Percentiles rank a stretch among this genome's conserved stretches.
These are phyloP conservation scores for Anseranas semipalmata DNA, from an alignment of 2,113 vertebrate species.

Conservation along the genomic window DNA sequence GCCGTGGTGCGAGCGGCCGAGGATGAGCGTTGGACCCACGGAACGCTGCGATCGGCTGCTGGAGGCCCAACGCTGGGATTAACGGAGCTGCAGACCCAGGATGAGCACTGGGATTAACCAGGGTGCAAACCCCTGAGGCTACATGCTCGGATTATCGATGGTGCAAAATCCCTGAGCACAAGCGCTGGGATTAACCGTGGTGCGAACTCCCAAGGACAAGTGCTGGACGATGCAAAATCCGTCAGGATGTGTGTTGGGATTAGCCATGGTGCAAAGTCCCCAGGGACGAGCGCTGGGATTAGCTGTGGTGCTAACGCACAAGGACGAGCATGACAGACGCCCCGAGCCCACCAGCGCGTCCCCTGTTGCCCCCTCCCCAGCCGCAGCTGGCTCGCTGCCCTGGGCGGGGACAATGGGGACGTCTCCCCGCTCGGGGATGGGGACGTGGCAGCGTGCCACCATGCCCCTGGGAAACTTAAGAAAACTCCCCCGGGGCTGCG, in stretches of 20 bases:
- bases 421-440: background rate
- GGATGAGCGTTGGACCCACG: accelerated
- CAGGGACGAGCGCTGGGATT: accelerated
- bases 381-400: background rate
- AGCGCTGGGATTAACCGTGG: background rate
- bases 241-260: accelerated
- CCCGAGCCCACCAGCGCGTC: background rate
- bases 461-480: background rate
- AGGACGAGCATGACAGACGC: background rate
- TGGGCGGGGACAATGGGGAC: accelerated
- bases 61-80: background rate
- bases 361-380: background rate
- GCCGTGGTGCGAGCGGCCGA: accelerated
- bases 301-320: accelerated
- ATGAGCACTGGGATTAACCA: background rate
- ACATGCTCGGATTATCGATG: too few species aligned
- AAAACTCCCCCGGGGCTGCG: background rate
- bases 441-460: background rate
- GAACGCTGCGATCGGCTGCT: background rate
- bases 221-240: background rate
- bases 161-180: background rate
- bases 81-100: too few species aligned
- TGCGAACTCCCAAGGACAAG: background rate
- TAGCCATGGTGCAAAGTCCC: background rate
- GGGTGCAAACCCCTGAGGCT: too few species aligned